Conservation (phyloP, 1,140 invertebrate species). For the Potamilus streckersoni region DNA sequence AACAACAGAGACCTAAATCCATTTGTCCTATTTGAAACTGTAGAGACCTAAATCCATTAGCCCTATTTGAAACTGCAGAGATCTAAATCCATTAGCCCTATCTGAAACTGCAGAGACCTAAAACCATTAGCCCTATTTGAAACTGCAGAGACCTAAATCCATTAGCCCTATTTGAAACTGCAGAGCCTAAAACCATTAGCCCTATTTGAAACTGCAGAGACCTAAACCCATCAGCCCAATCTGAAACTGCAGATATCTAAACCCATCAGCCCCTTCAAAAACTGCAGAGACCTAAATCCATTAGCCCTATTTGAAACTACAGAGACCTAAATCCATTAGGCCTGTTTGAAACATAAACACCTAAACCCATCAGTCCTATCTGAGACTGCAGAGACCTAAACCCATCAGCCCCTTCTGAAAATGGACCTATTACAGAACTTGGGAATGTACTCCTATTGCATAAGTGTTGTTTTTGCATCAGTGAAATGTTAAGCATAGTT, state of each 20-base stretch:
- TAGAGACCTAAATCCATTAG: neutral
- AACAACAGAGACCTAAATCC: conserved; percentile 54
- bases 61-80: no score
- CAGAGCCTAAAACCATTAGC: neutral
- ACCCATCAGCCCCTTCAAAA: neutral
- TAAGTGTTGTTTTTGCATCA: neutral
- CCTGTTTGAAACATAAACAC: no score
- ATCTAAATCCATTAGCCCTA: conserved; percentile 47
- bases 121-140: no score
- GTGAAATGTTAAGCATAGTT: no score
- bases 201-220: neutral
- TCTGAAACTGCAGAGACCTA: neutral
- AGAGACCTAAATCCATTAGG: no score
- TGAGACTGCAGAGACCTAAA: conserved; percentile 10
- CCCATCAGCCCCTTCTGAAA: neutral
- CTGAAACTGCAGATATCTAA: neutral
- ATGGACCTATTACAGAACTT: neutral
- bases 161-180: neutral
- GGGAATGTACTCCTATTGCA: neutral
- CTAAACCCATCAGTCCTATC: neutral
- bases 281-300: no score
- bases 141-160: no score
- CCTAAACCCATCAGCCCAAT: neutral
- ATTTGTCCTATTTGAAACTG: neutral
- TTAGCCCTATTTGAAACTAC: no score